These are phyloP conservation scores for Schizopygopsis pylzovi DNA, from an alignment of 2,797 vertebrate genomes.

Conservation along the genomic window DNA sequence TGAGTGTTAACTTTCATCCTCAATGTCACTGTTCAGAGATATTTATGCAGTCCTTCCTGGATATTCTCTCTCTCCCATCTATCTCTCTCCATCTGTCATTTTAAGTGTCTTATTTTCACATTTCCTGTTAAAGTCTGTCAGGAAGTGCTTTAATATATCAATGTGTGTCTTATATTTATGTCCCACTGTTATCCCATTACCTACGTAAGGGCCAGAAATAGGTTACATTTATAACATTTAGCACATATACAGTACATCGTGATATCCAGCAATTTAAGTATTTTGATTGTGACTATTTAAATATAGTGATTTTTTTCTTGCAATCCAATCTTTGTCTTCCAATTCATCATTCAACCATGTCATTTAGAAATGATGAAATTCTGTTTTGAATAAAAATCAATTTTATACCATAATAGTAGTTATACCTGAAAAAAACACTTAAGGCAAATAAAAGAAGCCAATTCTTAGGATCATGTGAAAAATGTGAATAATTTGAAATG, in stretches of 20 bases:
- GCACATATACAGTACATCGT: background rate
- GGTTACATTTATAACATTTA: background rate
- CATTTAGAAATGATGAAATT: background rate
- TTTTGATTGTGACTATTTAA: background rate
- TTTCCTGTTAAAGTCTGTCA: conserved; percentile 32
- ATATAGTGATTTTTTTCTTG: background rate
- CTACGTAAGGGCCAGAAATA: background rate
- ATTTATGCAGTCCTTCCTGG: conserved; percentile 13
- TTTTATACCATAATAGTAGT: conserved; percentile 56
- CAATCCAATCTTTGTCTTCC: background rate
- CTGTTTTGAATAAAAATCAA: conserved; percentile 49
- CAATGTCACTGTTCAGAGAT: background rate
- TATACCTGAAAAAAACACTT: conserved; percentile 51
- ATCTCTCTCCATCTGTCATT: background rate
- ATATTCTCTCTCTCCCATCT: conserved; percentile 9
- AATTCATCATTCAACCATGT: background rate
- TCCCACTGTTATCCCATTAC: conserved; percentile 15
- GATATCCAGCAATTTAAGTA: conserved; percentile 27
- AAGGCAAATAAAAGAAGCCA: conserved; percentile 61
- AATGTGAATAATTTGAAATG: conserved; percentile 66
- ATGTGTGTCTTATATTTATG: conserved; percentile 10
- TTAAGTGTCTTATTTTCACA: conserved; percentile 2
- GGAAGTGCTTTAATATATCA: conserved; percentile 18
- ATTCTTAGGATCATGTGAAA: conserved; percentile 55
- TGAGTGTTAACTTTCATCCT: background rate